Percentiles rank a stretch among this genome's conserved stretches.
Conservation (phyloP, 2,797 vertebrate genomes). For the Chelonia mydas region DNA sequence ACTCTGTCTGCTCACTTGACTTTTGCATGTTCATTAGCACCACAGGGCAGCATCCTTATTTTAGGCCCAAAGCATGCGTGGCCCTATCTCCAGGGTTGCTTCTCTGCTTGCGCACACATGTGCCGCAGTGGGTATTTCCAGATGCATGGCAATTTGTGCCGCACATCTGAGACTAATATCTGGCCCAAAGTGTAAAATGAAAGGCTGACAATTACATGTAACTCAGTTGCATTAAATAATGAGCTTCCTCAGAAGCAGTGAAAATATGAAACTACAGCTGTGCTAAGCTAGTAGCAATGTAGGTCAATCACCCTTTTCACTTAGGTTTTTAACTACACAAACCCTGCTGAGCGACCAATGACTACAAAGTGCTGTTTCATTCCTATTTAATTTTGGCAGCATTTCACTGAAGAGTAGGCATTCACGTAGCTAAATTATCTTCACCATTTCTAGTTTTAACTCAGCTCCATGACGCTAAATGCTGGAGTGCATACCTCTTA, state of each 20-base stretch:
- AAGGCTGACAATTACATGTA: conserved; percentile 69
- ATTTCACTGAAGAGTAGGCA: conserved; percentile 77
- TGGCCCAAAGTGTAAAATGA: conserved; percentile 71
- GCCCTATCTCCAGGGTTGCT: not conserved
- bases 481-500: conserved; percentile 67
- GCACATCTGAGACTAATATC: conserved; percentile 52
- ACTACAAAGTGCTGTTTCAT: conserved; percentile 81
- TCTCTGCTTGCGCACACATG: not conserved
- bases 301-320: conserved; percentile 82
- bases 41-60: conserved; percentile 34
- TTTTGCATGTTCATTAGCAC: conserved; percentile 39
- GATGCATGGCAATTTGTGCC: not conserved
- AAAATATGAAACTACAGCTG: conserved; percentile 79
- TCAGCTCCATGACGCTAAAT: conserved; percentile 69
- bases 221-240: conserved; percentile 80
- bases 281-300: conserved; percentile 77
- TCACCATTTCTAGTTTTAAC: conserved; percentile 70
- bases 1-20: conserved; percentile 55
- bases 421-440: conserved; percentile 79
- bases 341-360: conserved; percentile 79
- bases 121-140: not conserved
- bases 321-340: conserved; percentile 80
- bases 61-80: conserved; percentile 13
- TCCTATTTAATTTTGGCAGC: conserved; percentile 81
- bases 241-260: conserved; percentile 74